A percentile compares a stretch with the other conserved stretches of the same genome.
phyloP scores from a whole-genome alignment of 2,113 vertebrate genomes.

The Fregetta grallaria region DNA sequence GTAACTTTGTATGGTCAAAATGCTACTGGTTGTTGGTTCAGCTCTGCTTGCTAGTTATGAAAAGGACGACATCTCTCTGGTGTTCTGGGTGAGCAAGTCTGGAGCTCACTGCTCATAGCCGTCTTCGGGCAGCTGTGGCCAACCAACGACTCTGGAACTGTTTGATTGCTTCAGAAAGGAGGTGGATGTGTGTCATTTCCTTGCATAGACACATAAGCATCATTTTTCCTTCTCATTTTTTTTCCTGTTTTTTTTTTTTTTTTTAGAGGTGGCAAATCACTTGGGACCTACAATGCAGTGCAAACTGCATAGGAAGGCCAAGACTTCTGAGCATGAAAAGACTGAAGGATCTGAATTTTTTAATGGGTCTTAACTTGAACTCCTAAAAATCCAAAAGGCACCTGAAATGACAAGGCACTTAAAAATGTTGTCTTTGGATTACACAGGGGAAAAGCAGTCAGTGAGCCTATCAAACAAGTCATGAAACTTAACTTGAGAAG shows the following conservation, averaged over 20 bases:
- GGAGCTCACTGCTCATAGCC: background rate
- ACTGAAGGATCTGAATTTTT: background rate
- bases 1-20: background rate
- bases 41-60: background rate
- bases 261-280: background rate
- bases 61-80: background rate
- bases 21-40: background rate
- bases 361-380: background rate
- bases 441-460: background rate
- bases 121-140: background rate
- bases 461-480: background rate
- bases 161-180: conserved; percentile 5
- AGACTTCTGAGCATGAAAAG: background rate
- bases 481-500: background rate
- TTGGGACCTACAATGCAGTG: background rate
- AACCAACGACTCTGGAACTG: background rate
- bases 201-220: background rate
- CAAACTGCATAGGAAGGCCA: background rate
- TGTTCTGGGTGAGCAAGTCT: background rate
- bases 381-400: background rate
- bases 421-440: background rate
- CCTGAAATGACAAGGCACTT: background rate
- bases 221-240: background rate
- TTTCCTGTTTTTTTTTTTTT: background rate
- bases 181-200: conserved; percentile 7